Percentiles rank a stretch among this genome's conserved stretches.
Evolutionary conservation across 2,797 vertebrate species (phyloP).

Genomic region (Falco concolor): DNA sequence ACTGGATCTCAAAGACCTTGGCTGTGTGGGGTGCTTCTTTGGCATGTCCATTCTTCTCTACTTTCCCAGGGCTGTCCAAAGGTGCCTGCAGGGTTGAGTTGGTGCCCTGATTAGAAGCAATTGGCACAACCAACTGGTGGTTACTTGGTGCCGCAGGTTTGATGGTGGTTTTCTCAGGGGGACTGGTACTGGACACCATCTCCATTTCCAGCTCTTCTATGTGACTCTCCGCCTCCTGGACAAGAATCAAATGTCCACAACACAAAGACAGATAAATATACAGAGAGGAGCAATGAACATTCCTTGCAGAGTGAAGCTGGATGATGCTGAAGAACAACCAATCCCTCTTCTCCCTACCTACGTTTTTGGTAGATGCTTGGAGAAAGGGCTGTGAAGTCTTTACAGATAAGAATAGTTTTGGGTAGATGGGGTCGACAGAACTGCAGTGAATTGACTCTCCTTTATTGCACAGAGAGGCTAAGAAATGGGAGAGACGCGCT

Average conservation of each 20-base stretch:
- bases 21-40: conserved; percentile 76
- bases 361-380: neutral
- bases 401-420: neutral
- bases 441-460: neutral
- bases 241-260: conserved; percentile 77
- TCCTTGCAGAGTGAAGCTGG: conserved; percentile 11
- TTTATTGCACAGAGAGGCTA: neutral
- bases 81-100: conserved; percentile 70
- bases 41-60: conserved; percentile 87
- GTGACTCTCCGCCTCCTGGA: conserved; percentile 86
- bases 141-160: conserved; percentile 78
- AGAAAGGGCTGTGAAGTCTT: neutral
- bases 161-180: conserved; percentile 82
- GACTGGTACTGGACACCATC: conserved; percentile 87
- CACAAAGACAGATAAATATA: conserved; percentile 39
- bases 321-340: neutral
- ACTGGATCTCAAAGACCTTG: conserved; percentile 90
- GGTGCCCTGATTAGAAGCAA: conserved; percentile 72
- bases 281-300: neutral
- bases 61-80: conserved; percentile 71
- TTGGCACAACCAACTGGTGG: conserved; percentile 73
- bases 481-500: neutral
- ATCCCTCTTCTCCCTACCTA: conserved; percentile 2
- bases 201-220: conserved; percentile 89
- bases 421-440: neutral